These are phyloP conservation scores for Hanleya hanleyi DNA, from an alignment of 2,888 invertebrate genomes.

Conservation along the genomic window DNA sequence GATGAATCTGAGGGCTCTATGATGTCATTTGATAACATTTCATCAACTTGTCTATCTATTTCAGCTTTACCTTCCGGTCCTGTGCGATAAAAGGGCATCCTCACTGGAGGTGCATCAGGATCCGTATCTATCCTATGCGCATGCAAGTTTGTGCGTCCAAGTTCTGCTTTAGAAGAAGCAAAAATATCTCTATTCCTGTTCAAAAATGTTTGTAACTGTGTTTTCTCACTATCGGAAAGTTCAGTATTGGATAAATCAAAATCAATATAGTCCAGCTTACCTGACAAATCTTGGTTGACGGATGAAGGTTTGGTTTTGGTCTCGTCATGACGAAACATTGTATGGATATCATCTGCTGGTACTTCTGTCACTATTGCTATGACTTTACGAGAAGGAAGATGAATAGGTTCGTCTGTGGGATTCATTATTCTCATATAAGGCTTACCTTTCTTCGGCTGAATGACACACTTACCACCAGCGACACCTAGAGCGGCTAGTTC, in stretches of 20 bases:
- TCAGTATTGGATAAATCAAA: not conserved
- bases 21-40: slow-evolving; percentile 26
- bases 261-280: not conserved
- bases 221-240: not conserved
- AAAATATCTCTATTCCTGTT: not conserved
- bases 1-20: slow-evolving; percentile 32
- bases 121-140: slow-evolving; percentile 38
- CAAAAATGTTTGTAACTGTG: not conserved
- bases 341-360: too few relatives aligned
- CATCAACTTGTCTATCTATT: slow-evolving; percentile 14
- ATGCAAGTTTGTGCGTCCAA: slow-evolving; percentile 13
- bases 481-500: slow-evolving; percentile 2
- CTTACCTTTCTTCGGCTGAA: slow-evolving; percentile 10
- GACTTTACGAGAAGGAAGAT: not conserved
- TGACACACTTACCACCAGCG: slow-evolving; percentile 21
- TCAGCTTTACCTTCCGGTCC: slow-evolving; percentile 27
- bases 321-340: too few relatives aligned
- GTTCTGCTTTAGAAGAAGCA: not conserved
- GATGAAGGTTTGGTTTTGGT: too few relatives aligned
- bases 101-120: not conserved
- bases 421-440: slow-evolving; percentile 18
- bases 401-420: slow-evolving; percentile 1
- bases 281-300: too few relatives aligned
- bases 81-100: slow-evolving; percentile 7
- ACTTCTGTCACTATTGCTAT: not conserved